Evolutionary conservation across 2,113 vertebrate genomes (phyloP).

Genomic region (Alectura lathami): DNA sequence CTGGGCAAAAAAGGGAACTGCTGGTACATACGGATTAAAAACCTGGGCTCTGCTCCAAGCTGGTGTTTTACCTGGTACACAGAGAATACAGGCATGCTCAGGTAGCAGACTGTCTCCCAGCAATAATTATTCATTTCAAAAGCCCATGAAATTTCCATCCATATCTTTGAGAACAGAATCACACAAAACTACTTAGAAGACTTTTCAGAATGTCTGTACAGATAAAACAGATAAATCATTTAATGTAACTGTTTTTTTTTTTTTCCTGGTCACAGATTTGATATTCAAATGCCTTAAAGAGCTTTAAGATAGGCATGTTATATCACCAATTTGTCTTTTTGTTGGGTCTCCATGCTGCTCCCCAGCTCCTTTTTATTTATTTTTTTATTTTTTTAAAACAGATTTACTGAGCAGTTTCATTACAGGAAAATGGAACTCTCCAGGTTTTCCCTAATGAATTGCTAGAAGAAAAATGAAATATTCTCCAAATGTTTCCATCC

Average conservation of each 20-base stretch:
- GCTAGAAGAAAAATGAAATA: background rate
- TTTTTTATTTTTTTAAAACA: background rate
- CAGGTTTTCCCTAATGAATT: background rate
- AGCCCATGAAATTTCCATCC: background rate
- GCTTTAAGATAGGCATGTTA: background rate
- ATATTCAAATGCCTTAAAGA: background rate
- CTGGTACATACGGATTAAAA: background rate
- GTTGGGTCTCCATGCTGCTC: too few relatives aligned
- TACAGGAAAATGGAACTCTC: background rate
- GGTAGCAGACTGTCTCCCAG: background rate
- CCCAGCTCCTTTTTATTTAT: background rate
- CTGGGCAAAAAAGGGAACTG: background rate
- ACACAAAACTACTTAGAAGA: background rate
- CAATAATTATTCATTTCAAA: background rate
- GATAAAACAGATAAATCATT: background rate
- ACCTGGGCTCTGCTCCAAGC: background rate
- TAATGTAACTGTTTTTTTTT: background rate
- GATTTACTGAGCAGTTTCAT: background rate
- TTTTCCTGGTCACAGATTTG: background rate
- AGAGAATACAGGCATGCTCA: background rate
- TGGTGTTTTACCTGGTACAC: background rate
- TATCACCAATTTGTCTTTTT: background rate
- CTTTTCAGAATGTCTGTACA: background rate
- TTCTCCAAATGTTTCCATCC: background rate
- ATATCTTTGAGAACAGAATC: background rate